These are phyloP conservation scores for Allobates femoralis DNA, from an alignment of 2,797 vertebrate species.

Conservation along the genomic window DNA sequence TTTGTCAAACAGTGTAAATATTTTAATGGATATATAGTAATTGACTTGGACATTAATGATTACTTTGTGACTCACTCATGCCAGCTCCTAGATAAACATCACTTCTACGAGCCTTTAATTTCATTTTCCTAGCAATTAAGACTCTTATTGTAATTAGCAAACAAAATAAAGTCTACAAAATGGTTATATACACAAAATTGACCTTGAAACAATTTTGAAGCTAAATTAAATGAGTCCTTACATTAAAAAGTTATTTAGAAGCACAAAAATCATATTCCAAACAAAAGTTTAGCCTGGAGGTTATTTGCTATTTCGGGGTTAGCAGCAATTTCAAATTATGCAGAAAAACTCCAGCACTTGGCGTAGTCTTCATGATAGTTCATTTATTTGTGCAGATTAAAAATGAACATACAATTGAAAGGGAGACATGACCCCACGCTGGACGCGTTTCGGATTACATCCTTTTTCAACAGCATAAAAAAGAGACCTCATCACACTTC, in stretches of 20 bases:
- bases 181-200: conserved; percentile 31
- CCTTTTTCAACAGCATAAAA: too few relatives aligned
- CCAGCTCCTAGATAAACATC: conserved; percentile 45
- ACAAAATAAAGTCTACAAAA: conserved; percentile 41
- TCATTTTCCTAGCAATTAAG: conserved; percentile 50
- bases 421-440: too few relatives aligned
- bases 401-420: too few relatives aligned
- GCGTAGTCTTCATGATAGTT: too few relatives aligned
- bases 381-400: too few relatives aligned
- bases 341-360: too few relatives aligned
- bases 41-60: conserved; percentile 60
- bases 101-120: conserved; percentile 49
- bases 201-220: conserved; percentile 38
- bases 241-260: background rate
- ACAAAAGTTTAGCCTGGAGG: background rate
- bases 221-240: background rate
- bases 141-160: conserved; percentile 50
- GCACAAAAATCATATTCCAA: background rate
- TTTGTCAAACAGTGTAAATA: conserved; percentile 57
- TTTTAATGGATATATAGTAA: conserved; percentile 56
- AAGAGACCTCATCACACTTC: too few relatives aligned
- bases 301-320: background rate
- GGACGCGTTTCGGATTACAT: too few relatives aligned
- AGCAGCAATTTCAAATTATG: too few relatives aligned
- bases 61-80: conserved; percentile 56